phyloP scores from a whole-genome alignment of 2,888 invertebrate species.

The Bruchidius siliquastri region DNA sequence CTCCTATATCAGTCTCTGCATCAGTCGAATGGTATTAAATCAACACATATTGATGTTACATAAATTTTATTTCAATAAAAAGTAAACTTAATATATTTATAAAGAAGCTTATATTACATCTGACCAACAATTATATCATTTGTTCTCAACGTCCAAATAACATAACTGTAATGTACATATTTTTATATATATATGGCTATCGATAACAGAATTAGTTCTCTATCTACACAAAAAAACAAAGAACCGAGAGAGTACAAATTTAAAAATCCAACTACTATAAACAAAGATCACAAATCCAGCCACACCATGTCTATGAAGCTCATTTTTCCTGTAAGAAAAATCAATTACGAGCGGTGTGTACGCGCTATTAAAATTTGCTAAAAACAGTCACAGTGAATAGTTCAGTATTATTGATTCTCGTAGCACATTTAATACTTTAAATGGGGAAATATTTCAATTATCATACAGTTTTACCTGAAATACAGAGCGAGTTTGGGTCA shows the following conservation, averaged over 20 bases:
- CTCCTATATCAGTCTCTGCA: background rate
- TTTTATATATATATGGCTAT: constrained; percentile 7
- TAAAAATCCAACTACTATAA: background rate
- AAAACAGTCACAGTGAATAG: background rate
- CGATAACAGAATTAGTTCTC: constrained; percentile 16
- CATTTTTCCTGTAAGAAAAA: background rate
- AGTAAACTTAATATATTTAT: constrained; percentile 37
- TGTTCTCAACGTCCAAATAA: constrained; percentile 23
- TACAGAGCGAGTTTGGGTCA: background rate
- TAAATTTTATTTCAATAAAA: constrained; percentile 32
- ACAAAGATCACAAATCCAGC: background rate
- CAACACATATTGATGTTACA: background rate
- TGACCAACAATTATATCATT: constrained; percentile 27
- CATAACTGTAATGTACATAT: constrained; percentile 21
- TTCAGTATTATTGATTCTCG: background rate
- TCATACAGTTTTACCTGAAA: background rate
- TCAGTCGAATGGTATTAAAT: background rate
- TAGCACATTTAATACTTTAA: background rate
- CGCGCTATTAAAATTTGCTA: background rate
- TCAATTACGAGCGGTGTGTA: background rate
- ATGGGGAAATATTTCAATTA: background rate
- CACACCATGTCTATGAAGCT: background rate
- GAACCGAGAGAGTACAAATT: background rate
- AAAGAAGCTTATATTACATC: constrained; percentile 38
- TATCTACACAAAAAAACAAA: background rate